phyloP scores from a whole-genome alignment of 2,797 vertebrate genomes.

The Thamnophis elegans region DNA sequence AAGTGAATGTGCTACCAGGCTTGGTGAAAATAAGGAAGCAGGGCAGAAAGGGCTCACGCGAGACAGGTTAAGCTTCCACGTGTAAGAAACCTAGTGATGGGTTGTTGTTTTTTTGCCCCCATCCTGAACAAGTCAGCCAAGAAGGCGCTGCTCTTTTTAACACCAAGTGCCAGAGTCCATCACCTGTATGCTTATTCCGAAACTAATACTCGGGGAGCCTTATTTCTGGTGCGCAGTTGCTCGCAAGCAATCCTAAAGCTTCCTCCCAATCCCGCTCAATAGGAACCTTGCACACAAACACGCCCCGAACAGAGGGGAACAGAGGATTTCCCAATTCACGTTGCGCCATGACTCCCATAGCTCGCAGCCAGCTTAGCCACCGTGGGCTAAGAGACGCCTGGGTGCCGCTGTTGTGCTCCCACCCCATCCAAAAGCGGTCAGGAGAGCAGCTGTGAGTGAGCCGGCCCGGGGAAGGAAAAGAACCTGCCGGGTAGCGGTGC shows the following conservation, averaged over 20 bases:
- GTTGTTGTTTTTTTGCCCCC: too few relatives aligned
- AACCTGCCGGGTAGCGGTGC: neutral
- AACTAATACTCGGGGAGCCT: neutral
- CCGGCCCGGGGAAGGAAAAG: neutral
- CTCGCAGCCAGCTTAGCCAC: neutral
- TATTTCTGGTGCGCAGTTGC: neutral
- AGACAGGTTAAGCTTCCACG: neutral
- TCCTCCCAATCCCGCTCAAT: neutral
- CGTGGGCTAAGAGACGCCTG: neutral
- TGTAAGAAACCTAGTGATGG: neutral
- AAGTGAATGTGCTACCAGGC: neutral
- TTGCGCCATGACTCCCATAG: neutral
- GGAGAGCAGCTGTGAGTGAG: neutral
- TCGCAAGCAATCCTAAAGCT: neutral
- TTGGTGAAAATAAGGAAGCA: neutral
- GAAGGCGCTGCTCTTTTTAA: neutral
- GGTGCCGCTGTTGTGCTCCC: neutral
- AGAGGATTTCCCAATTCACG: neutral
- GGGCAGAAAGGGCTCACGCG: neutral
- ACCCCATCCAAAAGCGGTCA: neutral
- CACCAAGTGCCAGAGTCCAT: neutral
- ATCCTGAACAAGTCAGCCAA: neutral
- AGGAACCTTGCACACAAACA: neutral
- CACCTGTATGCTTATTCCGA: neutral
- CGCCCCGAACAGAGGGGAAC: neutral